Conservation (phyloP, 2,888 invertebrate genomes). For the Seira musarum region DNA sequence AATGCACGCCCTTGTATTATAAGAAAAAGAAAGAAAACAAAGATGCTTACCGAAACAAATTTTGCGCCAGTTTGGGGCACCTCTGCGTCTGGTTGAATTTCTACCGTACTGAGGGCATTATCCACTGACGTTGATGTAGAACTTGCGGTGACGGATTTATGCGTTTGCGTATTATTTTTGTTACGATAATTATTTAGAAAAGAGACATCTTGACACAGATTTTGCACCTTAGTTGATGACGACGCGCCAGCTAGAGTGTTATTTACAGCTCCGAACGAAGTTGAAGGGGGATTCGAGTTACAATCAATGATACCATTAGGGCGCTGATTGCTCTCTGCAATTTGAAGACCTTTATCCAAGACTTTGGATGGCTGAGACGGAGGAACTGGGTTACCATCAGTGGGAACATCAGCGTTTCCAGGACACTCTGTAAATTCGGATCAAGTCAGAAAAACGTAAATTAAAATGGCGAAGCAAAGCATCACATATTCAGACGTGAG, state of each 20-base stretch:
- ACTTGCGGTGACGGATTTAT: conserved; percentile 21
- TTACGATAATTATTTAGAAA: conserved; percentile 15
- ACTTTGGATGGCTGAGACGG: neutral
- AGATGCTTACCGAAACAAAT: neutral
- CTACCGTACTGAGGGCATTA: neutral
- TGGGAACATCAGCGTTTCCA: neutral
- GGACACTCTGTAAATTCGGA: neutral
- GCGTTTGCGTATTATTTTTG: neutral
- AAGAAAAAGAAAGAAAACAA: neutral
- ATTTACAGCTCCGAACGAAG: neutral
- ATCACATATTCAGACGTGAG: neutral
- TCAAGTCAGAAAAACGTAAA: neutral
- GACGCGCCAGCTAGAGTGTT: neutral
- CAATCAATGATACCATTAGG: neutral
- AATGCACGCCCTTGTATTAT: neutral
- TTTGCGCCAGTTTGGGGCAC: neutral
- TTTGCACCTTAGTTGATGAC: neutral
- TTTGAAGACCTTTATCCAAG: neutral
- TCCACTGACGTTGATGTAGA: conserved; percentile 48
- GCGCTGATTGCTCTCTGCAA: neutral
- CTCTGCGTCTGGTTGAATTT: neutral
- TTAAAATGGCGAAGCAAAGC: neutral
- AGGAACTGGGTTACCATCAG: neutral
- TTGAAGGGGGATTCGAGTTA: neutral
- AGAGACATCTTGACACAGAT: neutral